phyloP scores from a whole-genome alignment of 2,113 vertebrate genomes.

The Dissostichus mawsoni region DNA sequence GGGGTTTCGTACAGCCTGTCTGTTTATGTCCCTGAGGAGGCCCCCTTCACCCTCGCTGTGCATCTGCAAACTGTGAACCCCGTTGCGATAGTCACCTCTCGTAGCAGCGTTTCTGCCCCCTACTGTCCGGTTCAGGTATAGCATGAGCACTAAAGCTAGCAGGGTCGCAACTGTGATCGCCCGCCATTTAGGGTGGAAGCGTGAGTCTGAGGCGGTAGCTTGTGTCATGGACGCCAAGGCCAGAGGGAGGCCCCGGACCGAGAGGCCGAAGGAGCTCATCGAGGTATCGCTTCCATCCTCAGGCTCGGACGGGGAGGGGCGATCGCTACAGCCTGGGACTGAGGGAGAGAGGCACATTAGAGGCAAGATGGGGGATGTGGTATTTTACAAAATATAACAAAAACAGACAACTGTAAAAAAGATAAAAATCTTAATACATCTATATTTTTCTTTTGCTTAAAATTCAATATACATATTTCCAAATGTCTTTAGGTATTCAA shows the following conservation, averaged over 20 bases:
- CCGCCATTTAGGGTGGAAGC: constrained; percentile 91
- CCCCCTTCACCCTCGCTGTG: not conserved
- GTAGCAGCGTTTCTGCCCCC: constrained; percentile 29
- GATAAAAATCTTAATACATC: not conserved
- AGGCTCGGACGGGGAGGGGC: constrained; percentile 61
- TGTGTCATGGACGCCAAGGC: constrained; percentile 89
- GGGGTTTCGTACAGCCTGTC: not conserved
- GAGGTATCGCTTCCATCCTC: constrained; percentile 84
- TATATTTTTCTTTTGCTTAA: no score
- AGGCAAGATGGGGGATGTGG: not conserved
- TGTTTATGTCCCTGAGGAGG: constrained; percentile 8
- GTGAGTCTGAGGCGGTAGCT: constrained; percentile 85
- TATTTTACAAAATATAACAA: not conserved
- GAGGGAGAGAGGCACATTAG: constrained; percentile 49
- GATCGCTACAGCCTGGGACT: constrained; percentile 50
- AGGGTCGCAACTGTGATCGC: constrained; percentile 83
- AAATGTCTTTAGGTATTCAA: no score
- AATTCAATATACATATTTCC: no score
- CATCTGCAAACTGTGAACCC: constrained; percentile 60
- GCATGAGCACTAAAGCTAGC: constrained; percentile 81
- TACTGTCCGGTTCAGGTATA: constrained; percentile 85
- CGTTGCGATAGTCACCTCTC: constrained; percentile 51
- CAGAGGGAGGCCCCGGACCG: constrained; percentile 84
- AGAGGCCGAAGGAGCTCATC: constrained; percentile 88
- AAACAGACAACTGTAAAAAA: not conserved